Base-by-base conservation (phyloP, 2,797 vertebrate genomes). In the Rhinella marina region DNA sequence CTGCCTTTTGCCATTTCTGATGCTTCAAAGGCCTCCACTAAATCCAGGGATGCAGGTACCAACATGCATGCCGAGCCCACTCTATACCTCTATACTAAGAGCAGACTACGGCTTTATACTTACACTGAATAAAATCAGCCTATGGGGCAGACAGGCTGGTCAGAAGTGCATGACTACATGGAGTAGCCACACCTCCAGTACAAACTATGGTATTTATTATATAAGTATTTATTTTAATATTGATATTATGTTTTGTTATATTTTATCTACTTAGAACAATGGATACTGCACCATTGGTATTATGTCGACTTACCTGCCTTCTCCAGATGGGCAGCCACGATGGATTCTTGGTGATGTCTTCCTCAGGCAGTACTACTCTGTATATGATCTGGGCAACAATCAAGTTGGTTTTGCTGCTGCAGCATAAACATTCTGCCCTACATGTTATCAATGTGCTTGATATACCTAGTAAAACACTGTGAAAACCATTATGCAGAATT, bases 331-430 rank as follows among this genome's bases (percentile, higher is more conserved):
- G 17, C 56, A 86, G 75, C 89, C 90, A 8, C 86, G 90, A 23
- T 90, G 89, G 90, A 91, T 91, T 61, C 87, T 91, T 78, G 92
- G 91, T 50, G 91, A 92, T 5, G 81, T 91, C 88, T 92, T 91
- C 90, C 89, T 88, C 16, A 88, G 90, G 66, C 32, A 81, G 57
- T 91, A 78, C 73, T 89, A 88, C 56, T 91, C 88, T 19, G 41
- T 90, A 54, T 90, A 84, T 0, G 84, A 90, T 70, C 14, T 54
- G 13, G 89, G 90, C 25, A 91, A 85, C 62, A 88, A 87, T 57
- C 84, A 70, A 62, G 75, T 90, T 64, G 89, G 87, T 23, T 90
- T 91, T 62, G 92, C 90, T 50, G 0, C 78, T 52, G 80, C 75
- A 56, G 88, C 88, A 29, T 89, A 86, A 66, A 79, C 12, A 29